Evolutionary conservation across 2,888 invertebrate species (phyloP), one percentile per base, ranked within the genome.

Genomic region (Rhopalosiphum nymphaeae): DNA sequence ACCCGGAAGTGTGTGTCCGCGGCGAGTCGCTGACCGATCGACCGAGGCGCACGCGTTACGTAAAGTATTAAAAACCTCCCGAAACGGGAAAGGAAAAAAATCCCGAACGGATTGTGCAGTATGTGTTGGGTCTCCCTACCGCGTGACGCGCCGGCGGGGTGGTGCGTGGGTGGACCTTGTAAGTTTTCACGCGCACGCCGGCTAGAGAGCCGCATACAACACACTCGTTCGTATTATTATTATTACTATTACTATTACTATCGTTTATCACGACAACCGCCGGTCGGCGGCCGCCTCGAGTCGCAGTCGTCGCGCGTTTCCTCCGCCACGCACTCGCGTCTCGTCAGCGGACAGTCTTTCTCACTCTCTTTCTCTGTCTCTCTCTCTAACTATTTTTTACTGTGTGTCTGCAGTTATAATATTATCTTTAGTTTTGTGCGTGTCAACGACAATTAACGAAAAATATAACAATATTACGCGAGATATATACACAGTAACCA

Each of bases 91-190:
- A 67, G 44, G n/a, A 44, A 67, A 90, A n/a, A 36, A 49, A 21
- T 36, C 26, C n/a, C 11, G 26, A 84, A 91, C 91, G 53, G 91
- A 78, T 46, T 67, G 44, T 44, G n/a, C 25, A 21, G 53, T 29
- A 49, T n/a, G 53, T 49, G n/a, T 88, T 25, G 53, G 3, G 88
- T 88, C 84, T 44, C 53, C 91, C 67, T 13, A 11, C 85, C 91
- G 10, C 7, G 29, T 29, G 46, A 25, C 53, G 61, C 67, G 42
- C 26, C 21, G 36, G 92, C 61, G 36, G 61, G 26, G 49, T 36
- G 49, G 78, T 36, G 88, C 89, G 93, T 93, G 89, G 93, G 93
- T 89, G 93, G 78, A 93, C 56, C 88, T 93, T 89, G 89, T 93
- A 78, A 89, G 93, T 93, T 89, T 93, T 93, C 84, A 84, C 89